A percentile compares a stretch with the other conserved stretches of the same genome.
Conservation (phyloP, 2,113 vertebrate species). For the Psittacula cyanocephala region DNA sequence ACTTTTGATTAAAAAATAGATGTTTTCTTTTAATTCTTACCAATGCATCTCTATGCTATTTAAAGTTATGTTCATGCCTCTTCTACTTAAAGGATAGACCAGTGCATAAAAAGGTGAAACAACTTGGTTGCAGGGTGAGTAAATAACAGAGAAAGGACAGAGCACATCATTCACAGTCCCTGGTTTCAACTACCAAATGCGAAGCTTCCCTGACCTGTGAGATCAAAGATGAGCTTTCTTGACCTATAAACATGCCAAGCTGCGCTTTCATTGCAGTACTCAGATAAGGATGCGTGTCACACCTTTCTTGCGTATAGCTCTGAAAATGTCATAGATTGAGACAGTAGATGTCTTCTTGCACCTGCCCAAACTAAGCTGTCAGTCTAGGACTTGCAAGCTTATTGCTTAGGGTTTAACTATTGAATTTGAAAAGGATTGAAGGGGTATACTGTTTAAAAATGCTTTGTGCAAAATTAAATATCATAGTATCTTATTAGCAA, state of each 20-base stretch:
- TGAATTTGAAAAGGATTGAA: not conserved
- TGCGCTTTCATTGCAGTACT: not conserved
- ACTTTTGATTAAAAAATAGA: not conserved
- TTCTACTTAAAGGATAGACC: not conserved
- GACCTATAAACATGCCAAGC: not conserved
- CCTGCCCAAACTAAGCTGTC: not conserved
- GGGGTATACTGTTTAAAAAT: not conserved
- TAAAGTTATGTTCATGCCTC: not conserved
- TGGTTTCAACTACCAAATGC: not conserved
- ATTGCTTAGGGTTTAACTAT: fast-evolving
- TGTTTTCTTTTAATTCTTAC: not conserved
- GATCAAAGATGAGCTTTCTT: not conserved
- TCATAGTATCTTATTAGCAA: not conserved
- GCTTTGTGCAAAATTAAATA: not conserved
- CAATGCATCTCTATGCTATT: not conserved
- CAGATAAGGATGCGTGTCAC: not conserved
- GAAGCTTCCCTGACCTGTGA: not conserved
- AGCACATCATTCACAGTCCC: not conserved
- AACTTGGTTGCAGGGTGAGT: not conserved
- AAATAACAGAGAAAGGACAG: not conserved
- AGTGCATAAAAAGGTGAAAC: not conserved
- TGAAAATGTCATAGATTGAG: not conserved
- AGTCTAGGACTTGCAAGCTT: not conserved
- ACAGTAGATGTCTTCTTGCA: not conserved
- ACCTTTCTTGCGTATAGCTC: not conserved